Conservation (phyloP, 2,113 vertebrate species). For the Pogona vitticeps region DNA sequence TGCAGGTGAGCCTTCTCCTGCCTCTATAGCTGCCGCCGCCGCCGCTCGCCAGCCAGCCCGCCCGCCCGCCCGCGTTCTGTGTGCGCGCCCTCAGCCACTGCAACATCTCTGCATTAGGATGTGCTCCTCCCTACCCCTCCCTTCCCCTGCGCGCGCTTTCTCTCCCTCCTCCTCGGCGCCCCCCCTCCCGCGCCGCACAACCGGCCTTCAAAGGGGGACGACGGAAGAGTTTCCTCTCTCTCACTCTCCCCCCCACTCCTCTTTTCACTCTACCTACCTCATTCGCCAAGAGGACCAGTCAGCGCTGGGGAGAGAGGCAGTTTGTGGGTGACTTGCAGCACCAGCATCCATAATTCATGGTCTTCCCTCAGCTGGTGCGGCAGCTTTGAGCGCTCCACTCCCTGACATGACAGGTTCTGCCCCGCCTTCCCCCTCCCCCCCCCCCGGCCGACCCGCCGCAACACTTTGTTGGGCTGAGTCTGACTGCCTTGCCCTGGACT, state of each 20-base stretch:
- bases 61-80: conserved; percentile 65
- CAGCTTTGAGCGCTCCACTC: conserved; percentile 16
- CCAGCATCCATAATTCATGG: conserved; percentile 60
- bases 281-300: conserved; percentile 65
- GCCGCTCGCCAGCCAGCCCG: conserved; percentile 55
- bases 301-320: conserved; percentile 41
- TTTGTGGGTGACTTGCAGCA: conserved; percentile 27
- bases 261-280: conserved; percentile 55
- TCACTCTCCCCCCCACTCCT: neutral
- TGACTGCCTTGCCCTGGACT: neutral
- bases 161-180: neutral
- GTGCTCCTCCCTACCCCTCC: conserved; percentile 80
- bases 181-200: conserved; percentile 50
- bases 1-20: conserved; percentile 35
- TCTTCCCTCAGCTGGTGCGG: neutral
- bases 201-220: neutral
- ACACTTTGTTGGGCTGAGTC: neutral
- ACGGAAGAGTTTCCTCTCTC: neutral
- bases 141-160: conserved; percentile 63
- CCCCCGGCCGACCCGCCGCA: neutral
- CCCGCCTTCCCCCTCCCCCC: neutral
- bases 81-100: conserved; percentile 76
- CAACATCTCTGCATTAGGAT: conserved; percentile 85
- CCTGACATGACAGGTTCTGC: neutral
- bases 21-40: neutral